Evolutionary conservation across 2,113 vertebrate species (phyloP).

Genomic region (Poicephalus gulielmi): DNA sequence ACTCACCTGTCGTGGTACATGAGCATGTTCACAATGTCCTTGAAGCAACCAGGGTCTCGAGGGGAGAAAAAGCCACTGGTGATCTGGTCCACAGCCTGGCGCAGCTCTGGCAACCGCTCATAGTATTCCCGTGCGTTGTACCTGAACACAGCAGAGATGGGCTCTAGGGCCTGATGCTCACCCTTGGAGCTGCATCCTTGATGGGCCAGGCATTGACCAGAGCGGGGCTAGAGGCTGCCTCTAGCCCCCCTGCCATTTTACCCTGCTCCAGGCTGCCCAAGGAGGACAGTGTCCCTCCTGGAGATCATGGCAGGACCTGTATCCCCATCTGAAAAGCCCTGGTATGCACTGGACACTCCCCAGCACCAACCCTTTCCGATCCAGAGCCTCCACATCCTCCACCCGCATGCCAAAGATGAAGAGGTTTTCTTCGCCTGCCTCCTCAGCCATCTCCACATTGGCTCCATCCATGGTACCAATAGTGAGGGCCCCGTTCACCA

Average conservation of each 20-base stretch:
- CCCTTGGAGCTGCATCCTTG: no score
- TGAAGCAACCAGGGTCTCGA: conserved; percentile 81
- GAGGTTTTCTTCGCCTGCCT: conserved; percentile 86
- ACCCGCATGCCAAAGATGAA: conserved; percentile 91
- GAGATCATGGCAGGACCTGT: background rate
- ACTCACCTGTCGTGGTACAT: conserved; percentile 84
- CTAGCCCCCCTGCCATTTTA: background rate
- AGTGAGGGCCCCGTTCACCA: conserved; percentile 91
- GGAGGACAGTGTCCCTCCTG: background rate
- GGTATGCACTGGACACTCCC: fast-evolving
- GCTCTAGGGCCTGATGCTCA: background rate
- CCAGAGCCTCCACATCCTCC: conserved; percentile 82
- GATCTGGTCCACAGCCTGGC: conserved; percentile 85
- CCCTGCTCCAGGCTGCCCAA: background rate
- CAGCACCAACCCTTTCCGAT: conserved; percentile 79
- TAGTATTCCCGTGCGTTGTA: conserved; percentile 83
- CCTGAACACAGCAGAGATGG: conserved; percentile 54
- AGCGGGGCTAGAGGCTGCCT: background rate
- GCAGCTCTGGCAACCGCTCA: conserved; percentile 80
- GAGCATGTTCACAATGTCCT: conserved; percentile 83
- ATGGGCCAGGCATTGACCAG: background rate
- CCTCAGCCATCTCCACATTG: conserved; percentile 91
- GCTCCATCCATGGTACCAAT: conserved; percentile 91
- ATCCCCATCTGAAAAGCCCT: background rate
- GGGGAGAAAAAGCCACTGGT: conserved; percentile 82